These are phyloP conservation scores for Eulemur mongoz DNA, from an alignment of 2,797 vertebrate species.

Conservation along the genomic window DNA sequence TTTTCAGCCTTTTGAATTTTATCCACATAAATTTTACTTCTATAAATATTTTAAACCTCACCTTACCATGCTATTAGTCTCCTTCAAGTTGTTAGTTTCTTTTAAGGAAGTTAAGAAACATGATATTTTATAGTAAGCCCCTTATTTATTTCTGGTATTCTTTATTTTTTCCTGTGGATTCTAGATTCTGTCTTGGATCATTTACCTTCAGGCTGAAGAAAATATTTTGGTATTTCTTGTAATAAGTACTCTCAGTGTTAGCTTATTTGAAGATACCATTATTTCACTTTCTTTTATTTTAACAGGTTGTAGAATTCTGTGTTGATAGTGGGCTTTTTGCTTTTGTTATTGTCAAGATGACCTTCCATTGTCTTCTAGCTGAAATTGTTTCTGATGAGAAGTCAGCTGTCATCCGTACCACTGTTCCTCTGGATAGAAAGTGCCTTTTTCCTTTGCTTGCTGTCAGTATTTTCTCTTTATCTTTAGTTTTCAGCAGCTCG, in stretches of 20 bases:
- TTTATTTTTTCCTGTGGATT: background rate
- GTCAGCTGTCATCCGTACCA: background rate
- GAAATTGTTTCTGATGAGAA: background rate
- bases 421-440: background rate
- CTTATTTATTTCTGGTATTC: background rate
- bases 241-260: background rate
- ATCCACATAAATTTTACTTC: background rate
- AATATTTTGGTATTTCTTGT: background rate
- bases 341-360: background rate
- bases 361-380: background rate
- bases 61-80: background rate
- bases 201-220: background rate
- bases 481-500: constrained; percentile 8
- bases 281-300: background rate
- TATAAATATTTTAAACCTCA: background rate
- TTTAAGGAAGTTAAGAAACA: background rate
- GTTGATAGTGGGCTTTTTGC: background rate
- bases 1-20: background rate
- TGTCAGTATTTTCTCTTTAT: background rate
- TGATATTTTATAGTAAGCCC: background rate
- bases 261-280: background rate
- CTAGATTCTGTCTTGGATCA: background rate
- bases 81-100: background rate
- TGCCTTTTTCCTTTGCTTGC: background rate
- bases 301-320: background rate